Conservation (phyloP, 2,888 invertebrate genomes). For the Patella ulyssiponensis region DNA sequence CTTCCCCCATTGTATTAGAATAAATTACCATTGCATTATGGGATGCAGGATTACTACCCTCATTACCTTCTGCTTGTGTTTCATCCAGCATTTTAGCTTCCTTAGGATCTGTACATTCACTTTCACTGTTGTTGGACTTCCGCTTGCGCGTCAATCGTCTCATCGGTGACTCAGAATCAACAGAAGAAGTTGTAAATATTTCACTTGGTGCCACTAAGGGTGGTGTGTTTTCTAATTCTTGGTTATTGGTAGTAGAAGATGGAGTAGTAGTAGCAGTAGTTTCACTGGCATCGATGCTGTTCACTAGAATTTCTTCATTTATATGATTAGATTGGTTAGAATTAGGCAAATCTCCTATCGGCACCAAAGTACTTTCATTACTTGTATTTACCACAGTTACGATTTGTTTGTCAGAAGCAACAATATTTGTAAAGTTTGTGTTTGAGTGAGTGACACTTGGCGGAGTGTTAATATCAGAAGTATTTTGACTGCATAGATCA, state of each 20-base stretch:
- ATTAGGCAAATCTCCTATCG: background rate
- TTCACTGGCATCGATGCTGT: background rate
- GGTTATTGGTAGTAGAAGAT: background rate
- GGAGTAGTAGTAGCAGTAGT: background rate
- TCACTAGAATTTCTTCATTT: background rate
- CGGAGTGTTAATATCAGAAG: background rate
- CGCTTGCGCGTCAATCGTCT: constrained; percentile 32
- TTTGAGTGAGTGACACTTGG: background rate
- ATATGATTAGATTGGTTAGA: background rate
- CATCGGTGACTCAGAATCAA: constrained; percentile 16
- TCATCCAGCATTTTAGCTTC: background rate
- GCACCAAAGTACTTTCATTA: background rate
- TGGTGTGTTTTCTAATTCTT: background rate
- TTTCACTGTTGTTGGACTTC: constrained; percentile 35
- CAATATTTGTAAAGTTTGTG: background rate
- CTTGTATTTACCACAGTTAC: background rate
- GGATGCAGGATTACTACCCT: constrained; percentile 13
- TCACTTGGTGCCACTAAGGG: background rate
- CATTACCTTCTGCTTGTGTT: background rate
- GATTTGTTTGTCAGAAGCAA: background rate
- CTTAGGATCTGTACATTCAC: constrained; percentile 20
- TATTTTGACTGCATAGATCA: too few relatives aligned
- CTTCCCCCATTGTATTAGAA: constrained; percentile 9
- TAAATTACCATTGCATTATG: background rate
- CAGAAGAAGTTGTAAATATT: background rate